Evolutionary conservation across 2,797 vertebrate species (phyloP).

Genomic region (Sebastes diaconus): DNA sequence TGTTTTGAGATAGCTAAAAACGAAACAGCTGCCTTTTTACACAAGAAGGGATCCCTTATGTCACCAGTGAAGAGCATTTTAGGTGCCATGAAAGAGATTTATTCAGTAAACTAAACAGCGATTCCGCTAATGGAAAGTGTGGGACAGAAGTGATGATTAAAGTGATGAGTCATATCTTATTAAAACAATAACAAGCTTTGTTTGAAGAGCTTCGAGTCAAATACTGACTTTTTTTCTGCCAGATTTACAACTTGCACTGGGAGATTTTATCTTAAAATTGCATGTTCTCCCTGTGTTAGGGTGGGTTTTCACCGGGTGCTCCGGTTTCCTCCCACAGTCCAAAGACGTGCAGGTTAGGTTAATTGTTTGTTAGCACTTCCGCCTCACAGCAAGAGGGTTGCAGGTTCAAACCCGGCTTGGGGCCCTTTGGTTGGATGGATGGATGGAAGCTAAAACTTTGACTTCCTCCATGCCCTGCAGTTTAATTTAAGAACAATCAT

Average conservation of each 20-base stretch:
- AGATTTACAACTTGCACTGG: neutral
- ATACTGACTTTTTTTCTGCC: neutral
- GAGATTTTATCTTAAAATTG: too few relatives aligned
- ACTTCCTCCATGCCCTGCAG: neutral
- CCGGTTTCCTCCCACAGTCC: too few relatives aligned
- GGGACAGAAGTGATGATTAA: neutral
- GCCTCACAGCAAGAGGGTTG: too few relatives aligned
- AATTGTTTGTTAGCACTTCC: too few relatives aligned
- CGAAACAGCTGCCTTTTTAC: neutral
- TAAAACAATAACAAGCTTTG: slow-evolving; percentile 9
- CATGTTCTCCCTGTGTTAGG: too few relatives aligned
- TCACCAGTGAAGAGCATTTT: neutral
- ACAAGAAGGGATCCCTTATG: neutral
- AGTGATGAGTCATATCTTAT: slow-evolving; percentile 2
- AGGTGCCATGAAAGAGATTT: neutral
- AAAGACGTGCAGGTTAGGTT: too few relatives aligned
- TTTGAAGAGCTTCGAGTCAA: neutral
- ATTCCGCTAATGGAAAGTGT: neutral
- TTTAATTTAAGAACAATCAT: neutral
- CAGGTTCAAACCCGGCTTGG: too few relatives aligned
- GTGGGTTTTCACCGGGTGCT: too few relatives aligned
- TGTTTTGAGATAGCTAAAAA: slow-evolving; percentile 17
- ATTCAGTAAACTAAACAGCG: neutral
- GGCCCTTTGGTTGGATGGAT: too few relatives aligned
- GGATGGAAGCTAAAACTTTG: neutral